These are phyloP conservation scores for Chloebia gouldiae DNA, from an alignment of 2,113 vertebrate species.

Conservation along the genomic window DNA sequence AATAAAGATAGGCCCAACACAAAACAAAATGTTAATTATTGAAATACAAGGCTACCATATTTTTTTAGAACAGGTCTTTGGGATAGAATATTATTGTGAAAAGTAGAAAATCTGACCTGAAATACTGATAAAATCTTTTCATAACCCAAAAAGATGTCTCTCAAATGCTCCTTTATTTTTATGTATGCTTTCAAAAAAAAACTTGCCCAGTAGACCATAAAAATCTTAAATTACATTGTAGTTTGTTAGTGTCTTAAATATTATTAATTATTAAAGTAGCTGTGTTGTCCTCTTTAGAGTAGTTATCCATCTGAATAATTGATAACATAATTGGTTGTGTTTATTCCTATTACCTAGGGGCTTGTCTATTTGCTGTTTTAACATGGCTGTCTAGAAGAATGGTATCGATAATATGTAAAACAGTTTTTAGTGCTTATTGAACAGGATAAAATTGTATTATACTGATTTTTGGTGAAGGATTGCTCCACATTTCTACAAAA, in stretches of 20 bases:
- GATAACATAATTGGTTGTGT: constrained; percentile 71
- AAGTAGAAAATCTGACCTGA: not conserved
- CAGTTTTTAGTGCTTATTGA: not conserved
- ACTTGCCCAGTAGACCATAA: not conserved
- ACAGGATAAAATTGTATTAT: not conserved
- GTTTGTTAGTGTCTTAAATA: constrained; percentile 48
- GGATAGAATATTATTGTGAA: not conserved
- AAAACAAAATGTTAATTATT: not conserved
- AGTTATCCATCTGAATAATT: constrained; percentile 81
- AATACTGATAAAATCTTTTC: not conserved
- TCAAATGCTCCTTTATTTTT: constrained; percentile 30
- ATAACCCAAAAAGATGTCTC: not conserved
- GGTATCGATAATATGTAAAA: not conserved
- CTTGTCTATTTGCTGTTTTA: not conserved
- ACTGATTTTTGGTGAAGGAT: not conserved
- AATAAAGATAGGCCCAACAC: not conserved
- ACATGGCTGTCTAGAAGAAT: not conserved
- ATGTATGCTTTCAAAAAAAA: constrained; percentile 27
- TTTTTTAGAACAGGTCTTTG: not conserved
- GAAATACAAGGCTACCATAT: not conserved
- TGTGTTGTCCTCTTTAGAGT: constrained; percentile 70
- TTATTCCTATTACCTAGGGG: not conserved
- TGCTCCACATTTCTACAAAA: not conserved
- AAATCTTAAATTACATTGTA: not conserved
- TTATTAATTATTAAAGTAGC: constrained; percentile 77